These are phyloP conservation scores for Patiria pectinifera DNA, from an alignment of 53 echinoderm and acorn worm genomes.

Conservation along the genomic window DNA sequence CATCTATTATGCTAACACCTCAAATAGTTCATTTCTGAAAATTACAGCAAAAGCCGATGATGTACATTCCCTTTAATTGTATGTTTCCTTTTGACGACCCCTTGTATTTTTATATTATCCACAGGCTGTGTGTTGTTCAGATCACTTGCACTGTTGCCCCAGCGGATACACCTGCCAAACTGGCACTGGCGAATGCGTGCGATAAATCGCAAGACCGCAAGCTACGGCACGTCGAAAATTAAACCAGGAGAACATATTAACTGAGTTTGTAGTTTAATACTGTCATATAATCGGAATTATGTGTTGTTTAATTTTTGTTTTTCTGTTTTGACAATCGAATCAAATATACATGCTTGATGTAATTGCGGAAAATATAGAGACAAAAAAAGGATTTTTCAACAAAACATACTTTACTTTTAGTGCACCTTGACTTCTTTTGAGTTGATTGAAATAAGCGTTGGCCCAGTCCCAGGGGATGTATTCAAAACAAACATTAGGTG, in stretches of 20 bases:
- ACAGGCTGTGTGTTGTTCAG: constrained; percentile 16
- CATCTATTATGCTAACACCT: too few species aligned
- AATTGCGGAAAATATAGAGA: too few species aligned
- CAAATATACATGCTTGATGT: too few species aligned
- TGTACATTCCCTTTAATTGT: too few species aligned
- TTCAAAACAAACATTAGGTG: background rate
- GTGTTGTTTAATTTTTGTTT: background rate
- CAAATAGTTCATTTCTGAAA: too few species aligned
- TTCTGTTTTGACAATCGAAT: background rate
- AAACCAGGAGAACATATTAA: background rate
- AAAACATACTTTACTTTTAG: background rate
- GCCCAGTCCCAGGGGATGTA: background rate
- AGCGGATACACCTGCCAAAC: constrained; percentile 3
- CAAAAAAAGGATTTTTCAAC: too few species aligned
- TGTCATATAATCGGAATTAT: background rate
- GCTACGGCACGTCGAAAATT: background rate
- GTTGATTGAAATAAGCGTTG: background rate
- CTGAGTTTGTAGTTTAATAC: background rate
- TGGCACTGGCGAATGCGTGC: background rate
- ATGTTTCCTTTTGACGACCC: too few species aligned
- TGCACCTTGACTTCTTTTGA: background rate
- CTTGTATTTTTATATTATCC: background rate
- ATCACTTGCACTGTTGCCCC: constrained; percentile 21
- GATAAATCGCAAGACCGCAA: background rate
- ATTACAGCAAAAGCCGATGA: too few species aligned